Conservation (phyloP, 1,140 invertebrate genomes). For the Polyergus mexicanus region DNA sequence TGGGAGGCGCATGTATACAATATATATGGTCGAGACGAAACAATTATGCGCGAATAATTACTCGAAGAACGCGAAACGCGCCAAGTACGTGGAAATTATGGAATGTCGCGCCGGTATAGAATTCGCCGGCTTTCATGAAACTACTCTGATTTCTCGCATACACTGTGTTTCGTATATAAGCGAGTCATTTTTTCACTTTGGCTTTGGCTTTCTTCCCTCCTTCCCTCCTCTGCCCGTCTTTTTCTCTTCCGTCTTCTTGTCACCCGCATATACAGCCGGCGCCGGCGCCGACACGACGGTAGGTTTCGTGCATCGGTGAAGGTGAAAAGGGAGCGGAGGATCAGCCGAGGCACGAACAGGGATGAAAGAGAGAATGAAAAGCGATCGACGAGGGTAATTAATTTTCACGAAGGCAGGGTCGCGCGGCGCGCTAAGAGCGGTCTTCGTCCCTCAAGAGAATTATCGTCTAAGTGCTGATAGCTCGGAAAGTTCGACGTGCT, state of each 20-base stretch:
- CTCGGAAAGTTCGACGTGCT: conserved; percentile 66
- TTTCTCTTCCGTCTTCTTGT: conserved; percentile 9
- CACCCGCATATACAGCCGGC: conserved; percentile 24
- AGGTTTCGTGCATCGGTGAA: conserved; percentile 27
- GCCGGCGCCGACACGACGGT: neutral
- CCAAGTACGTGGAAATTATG: conserved; percentile 64
- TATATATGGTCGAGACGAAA: conserved; percentile 13
- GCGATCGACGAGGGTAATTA: conserved; percentile 66
- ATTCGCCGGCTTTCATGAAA: conserved; percentile 21
- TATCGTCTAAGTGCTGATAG: conserved; percentile 66
- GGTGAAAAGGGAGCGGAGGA: conserved; percentile 12
- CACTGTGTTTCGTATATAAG: neutral
- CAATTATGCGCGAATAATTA: conserved; percentile 66
- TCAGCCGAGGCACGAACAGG: conserved; percentile 48
- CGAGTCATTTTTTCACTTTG: conserved; percentile 29
- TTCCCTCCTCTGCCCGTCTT: neutral
- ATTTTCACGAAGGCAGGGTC: conserved; percentile 62
- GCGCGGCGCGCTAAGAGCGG: conserved; percentile 28
- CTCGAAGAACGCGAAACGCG: conserved; percentile 57
- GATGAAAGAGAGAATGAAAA: conserved; percentile 60
- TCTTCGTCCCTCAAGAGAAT: conserved; percentile 64
- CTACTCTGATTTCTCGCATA: conserved; percentile 38
- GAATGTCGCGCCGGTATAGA: conserved; percentile 50
- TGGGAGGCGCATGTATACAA: neutral
- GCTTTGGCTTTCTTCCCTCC: neutral